A percentile compares a stretch with the other conserved stretches of the same genome.
Conservation (phyloP, 2,113 vertebrate genomes). For the Sula dactylatra region DNA sequence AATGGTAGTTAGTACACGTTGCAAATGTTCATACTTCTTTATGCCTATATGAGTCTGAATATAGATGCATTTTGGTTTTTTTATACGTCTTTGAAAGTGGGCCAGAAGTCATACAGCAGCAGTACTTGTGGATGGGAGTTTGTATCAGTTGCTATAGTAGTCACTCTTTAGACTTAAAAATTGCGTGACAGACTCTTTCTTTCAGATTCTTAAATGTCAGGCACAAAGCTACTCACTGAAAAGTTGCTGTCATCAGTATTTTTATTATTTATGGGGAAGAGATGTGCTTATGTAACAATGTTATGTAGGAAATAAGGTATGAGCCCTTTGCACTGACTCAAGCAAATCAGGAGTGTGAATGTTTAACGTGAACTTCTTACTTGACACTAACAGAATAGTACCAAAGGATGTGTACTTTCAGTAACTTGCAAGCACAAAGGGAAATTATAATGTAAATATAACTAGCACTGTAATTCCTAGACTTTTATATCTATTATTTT, state of each 20-base stretch:
- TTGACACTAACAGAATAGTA: conserved; percentile 32
- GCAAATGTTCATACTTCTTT: background rate
- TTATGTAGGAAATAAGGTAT: background rate
- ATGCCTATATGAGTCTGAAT: background rate
- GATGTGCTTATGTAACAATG: background rate
- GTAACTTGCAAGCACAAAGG: conserved; percentile 52
- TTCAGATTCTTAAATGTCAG: background rate
- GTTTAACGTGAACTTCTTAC: background rate
- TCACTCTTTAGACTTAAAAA: background rate
- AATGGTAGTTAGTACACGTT: background rate
- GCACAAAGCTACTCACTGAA: background rate
- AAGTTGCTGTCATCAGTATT: background rate
- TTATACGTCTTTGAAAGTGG: background rate
- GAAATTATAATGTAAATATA: conserved; percentile 24
- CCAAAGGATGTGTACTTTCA: conserved; percentile 8
- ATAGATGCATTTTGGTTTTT: background rate
- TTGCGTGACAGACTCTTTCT: background rate
- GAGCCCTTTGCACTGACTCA: background rate
- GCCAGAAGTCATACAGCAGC: background rate
- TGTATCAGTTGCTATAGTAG: background rate
- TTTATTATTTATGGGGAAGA: background rate
- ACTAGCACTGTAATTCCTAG: background rate
- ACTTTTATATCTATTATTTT: conserved; percentile 14
- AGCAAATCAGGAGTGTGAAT: background rate
- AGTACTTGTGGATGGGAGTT: background rate